A percentile compares a stretch with the other conserved stretches of the same genome.
Conservation (phyloP, 2,888 invertebrate species). For the Lacanobia wlatinum region DNA sequence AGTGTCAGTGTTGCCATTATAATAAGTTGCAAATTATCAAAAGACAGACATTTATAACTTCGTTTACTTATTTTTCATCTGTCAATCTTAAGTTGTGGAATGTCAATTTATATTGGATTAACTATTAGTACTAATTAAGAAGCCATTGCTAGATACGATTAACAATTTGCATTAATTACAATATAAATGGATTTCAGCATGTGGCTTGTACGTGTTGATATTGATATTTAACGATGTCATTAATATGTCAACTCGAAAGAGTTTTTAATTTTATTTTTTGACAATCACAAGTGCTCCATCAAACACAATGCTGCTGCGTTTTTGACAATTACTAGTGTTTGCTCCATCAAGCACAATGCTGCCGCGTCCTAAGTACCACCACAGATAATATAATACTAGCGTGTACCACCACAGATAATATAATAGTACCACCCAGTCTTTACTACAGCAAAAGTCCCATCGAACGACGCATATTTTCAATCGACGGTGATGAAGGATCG, state of each 20-base stretch:
- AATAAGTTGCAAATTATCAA: conserved; percentile 7
- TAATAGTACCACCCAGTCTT: too few relatives aligned
- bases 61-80: not conserved
- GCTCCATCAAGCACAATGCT: too few relatives aligned
- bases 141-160: conserved; percentile 9
- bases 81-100: not conserved
- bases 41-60: not conserved
- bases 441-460: too few relatives aligned
- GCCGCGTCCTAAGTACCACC: too few relatives aligned
- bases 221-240: not conserved
- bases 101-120: not conserved
- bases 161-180: conserved; percentile 33
- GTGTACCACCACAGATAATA: too few relatives aligned
- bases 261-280: not conserved
- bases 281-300: not conserved
- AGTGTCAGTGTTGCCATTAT: not conserved
- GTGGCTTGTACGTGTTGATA: not conserved
- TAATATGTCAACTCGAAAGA: not conserved
- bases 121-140: not conserved
- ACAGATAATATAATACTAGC: too few relatives aligned
- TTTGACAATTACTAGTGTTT: too few relatives aligned
- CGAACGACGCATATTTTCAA: too few relatives aligned
- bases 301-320: too few relatives aligned
- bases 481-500: too few relatives aligned
- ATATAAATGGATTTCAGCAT: conserved; percentile 3